Evolutionary conservation across 2,888 invertebrate genomes (phyloP), one percentile per base, ranked within the genome.

Genomic region (Archaeoteleia sp.): DNA sequence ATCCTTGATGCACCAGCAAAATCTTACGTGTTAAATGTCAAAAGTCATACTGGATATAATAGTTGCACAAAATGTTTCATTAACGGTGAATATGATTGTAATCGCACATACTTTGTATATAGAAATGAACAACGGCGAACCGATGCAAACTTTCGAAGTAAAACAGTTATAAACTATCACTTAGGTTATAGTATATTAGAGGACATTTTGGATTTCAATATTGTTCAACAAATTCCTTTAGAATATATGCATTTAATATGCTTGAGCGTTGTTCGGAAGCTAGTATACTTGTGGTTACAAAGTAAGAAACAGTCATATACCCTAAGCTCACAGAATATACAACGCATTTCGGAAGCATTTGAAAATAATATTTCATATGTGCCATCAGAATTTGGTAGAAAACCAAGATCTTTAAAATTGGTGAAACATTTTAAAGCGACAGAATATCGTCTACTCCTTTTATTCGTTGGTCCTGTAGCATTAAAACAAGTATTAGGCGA

Each of bases 1-100:
- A 63, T 71, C 46, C 55, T 57, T 46, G 74, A 71, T 63, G 67
- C 67, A 10, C 72, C 71, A 1, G 72, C 71, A 1, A 70, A 54
- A 42, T 37, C 62, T 17, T 62, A 13, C 39, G 43, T 74, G 13
- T 30, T 55, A 2, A 66, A 63, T 54, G 68, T 67, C 1, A 73
- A 70, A 54, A 48, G 62, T 12, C 73, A 74, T 40, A 54, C 35
- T 9, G 71, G 61, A 23, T 72, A 74, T 43, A 30, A 30, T 17
- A 61, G 67, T 40, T 74, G 72, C 51, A 60, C 67, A 15, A 71
- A 67, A 34, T 74, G 71, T 55, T 15, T 27, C 25, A 13, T 46
- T 25, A 51, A 70, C 20, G 73, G 70, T 13, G 46, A 35, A 13
- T 62, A 40, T 25, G 27, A 43, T n/a, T 40, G 62, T 17, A 39